These are phyloP conservation scores for Heliconius hewitsoni DNA, from an alignment of 1,140 invertebrate genomes.

Conservation along the genomic window DNA sequence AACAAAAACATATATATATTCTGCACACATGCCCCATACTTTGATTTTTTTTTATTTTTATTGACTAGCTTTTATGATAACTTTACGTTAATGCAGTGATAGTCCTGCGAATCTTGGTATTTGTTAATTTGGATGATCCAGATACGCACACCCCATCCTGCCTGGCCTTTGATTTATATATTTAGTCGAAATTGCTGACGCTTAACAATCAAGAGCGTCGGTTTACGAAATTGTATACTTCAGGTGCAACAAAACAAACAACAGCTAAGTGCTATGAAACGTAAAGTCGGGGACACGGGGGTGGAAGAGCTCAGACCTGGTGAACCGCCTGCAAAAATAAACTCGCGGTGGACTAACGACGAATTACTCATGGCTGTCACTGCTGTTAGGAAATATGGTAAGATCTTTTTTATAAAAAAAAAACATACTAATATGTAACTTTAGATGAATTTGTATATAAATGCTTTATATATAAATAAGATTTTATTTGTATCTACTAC, in stretches of 20 bases:
- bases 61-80: constrained; percentile 45
- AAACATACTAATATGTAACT: too few species aligned
- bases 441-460: too few species aligned
- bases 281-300: constrained; percentile 83
- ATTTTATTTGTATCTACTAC: too few species aligned
- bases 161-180: constrained; percentile 38
- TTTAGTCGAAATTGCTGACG: constrained; percentile 21
- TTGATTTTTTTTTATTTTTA: constrained; percentile 38
- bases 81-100: constrained; percentile 35
- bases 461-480: too few species aligned
- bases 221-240: constrained; percentile 41
- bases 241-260: constrained; percentile 98
- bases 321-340: constrained; percentile 87
- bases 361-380: constrained; percentile 95
- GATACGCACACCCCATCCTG: constrained; percentile 59
- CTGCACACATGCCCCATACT: constrained; percentile 67
- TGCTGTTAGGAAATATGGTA: constrained; percentile 95
- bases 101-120: constrained; percentile 41
- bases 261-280: constrained; percentile 91
- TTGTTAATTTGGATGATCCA: constrained; percentile 75
- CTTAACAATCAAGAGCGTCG: neutral
- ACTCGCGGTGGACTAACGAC: constrained; percentile 95
- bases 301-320: constrained; percentile 88
- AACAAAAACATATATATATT: constrained; percentile 60
- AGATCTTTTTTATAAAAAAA: neutral